These are phyloP conservation scores for Xenotilapia caudafasciata DNA, from an alignment of 2,113 vertebrate species.

Conservation along the genomic window DNA sequence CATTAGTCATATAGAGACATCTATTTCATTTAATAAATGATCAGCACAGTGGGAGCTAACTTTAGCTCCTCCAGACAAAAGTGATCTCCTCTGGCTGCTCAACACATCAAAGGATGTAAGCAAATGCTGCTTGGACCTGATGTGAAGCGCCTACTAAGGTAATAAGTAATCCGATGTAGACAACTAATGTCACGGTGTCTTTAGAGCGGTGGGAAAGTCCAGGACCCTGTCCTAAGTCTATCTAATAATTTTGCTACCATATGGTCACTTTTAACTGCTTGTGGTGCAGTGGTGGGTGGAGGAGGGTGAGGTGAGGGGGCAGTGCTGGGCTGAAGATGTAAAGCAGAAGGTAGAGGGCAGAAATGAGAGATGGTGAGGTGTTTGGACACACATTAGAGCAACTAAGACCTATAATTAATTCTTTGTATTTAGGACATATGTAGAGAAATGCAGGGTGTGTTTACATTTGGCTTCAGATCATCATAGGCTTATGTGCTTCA, in stretches of 20 bases:
- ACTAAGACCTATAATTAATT: background rate
- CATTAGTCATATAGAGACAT: background rate
- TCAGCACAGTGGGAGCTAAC: background rate
- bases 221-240: background rate
- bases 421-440: background rate
- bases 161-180: constrained; percentile 62
- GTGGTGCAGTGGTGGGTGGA: background rate
- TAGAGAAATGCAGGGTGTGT: background rate
- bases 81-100: background rate
- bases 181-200: constrained; percentile 42
- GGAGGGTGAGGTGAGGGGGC: background rate
- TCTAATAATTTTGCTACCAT: constrained; percentile 30
- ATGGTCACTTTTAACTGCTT: constrained; percentile 29
- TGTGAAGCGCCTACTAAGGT: constrained; percentile 47
- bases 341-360: background rate
- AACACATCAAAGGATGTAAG: constrained; percentile 48
- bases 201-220: constrained; percentile 59
- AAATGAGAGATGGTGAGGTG: background rate
- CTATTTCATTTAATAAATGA: background rate
- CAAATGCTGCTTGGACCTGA: constrained; percentile 34
- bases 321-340: background rate
- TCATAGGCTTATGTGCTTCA: background rate
- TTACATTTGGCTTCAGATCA: background rate
- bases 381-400: background rate
- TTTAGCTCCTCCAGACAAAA: constrained; percentile 21